Evolutionary conservation across 64 coral and sea anemone genomes (phyloP).

Genomic region (Stichodactyla helianthus): DNA sequence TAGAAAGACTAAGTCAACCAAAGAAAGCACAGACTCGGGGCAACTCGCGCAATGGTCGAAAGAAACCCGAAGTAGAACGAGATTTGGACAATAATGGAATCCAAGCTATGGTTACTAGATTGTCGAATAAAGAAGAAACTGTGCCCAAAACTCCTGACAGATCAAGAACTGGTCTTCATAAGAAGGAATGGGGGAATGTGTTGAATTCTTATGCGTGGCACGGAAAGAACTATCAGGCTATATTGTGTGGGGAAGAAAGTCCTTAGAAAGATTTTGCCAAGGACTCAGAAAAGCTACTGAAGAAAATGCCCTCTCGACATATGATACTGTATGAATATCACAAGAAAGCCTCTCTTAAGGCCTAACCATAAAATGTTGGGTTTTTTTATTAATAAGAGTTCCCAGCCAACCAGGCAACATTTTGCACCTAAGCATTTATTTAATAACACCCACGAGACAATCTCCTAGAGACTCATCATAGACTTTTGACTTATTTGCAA

Average conservation of each 20-base stretch:
- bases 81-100: constrained; percentile 53
- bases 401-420: too few relatives aligned
- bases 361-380: too few relatives aligned
- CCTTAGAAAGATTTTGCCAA: constrained; percentile 27
- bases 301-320: background rate
- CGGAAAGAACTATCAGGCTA: constrained; percentile 88
- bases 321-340: background rate
- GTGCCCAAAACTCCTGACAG: constrained; percentile 68
- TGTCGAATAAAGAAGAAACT: constrained; percentile 72
- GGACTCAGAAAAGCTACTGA: background rate
- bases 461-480: too few relatives aligned
- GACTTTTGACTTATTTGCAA: too few relatives aligned
- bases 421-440: too few relatives aligned
- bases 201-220: constrained; percentile 96
- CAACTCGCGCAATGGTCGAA: constrained; percentile 28
- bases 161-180: constrained; percentile 51
- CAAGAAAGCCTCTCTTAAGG: too few relatives aligned
- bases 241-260: constrained; percentile 93
- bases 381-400: too few relatives aligned
- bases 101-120: constrained; percentile 55
- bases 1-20: constrained; percentile 61
- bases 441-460: too few relatives aligned
- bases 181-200: constrained; percentile 77
- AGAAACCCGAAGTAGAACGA: constrained; percentile 49
- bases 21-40: constrained; percentile 38